Conservation (phyloP, 2,113 vertebrate genomes). For the Calyptomena viridis region DNA sequence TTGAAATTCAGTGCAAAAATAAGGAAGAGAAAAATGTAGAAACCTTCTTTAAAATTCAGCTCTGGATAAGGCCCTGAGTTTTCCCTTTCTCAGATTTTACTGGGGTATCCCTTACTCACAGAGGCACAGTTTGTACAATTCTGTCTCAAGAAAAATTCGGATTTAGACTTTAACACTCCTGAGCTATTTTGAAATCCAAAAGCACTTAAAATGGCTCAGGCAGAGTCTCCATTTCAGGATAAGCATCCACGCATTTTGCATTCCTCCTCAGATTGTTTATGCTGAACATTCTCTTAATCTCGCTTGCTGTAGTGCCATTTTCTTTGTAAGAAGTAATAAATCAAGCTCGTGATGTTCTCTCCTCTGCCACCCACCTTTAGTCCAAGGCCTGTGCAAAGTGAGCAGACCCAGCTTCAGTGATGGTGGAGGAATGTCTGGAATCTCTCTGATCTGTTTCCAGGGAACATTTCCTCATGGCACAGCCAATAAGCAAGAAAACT, state of each 20-base stretch:
- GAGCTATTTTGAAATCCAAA: conserved; percentile 23
- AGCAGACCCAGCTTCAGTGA: not conserved
- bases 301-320: not conserved
- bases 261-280: conserved; percentile 26
- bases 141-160: not conserved
- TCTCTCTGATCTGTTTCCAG: conserved; percentile 43
- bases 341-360: not conserved
- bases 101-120: not conserved
- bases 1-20: conserved; percentile 33
- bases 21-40: conserved; percentile 12
- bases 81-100: conserved; percentile 1
- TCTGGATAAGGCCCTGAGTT: not conserved
- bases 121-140: not conserved
- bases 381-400: not conserved
- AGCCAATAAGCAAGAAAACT: not conserved
- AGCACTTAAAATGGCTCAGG: not conserved
- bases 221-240: not conserved
- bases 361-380: not conserved
- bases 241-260: not conserved
- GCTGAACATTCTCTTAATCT: not conserved
- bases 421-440: conserved; percentile 17
- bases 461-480: not conserved
- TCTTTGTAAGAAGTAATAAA: not conserved
- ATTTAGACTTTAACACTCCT: not conserved
- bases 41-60: not conserved